Base-by-base conservation (phyloP, 2,888 invertebrate species). In the Adelphocoris suturalis region DNA sequence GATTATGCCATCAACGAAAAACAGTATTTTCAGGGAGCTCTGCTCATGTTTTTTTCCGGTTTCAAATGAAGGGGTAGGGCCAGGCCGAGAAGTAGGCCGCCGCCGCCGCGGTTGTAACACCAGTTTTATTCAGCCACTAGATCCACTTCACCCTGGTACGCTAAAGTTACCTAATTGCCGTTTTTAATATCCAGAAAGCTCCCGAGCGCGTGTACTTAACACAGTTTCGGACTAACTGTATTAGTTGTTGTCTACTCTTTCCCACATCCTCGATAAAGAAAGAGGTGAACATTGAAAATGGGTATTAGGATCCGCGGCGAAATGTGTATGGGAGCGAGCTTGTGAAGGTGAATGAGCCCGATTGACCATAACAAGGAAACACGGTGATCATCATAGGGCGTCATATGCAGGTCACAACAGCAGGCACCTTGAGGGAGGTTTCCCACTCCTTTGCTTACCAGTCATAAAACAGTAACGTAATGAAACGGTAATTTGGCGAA, bases 151-250 rank as follows among this genome's bases (percentile, higher is more conserved):
- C 23, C 68, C 68, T 12, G 37, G 23, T 68, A 68, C 68, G 19
- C 19, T 27, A 19, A 78, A 78, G 78, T 78, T 78, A 78, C 46
- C 47, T 78, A 78, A 78, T 78, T 78, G 78, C 46, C 19, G 78
- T 78, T 37, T 75, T 46, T 78, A 78, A 78, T 78, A 78, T 28
- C 47, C 46, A 37, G 78, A 78, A 19, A 16, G 16, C 78, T 78
- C 78, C 78, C 47, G 76, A 46, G 78, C 78, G 46, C 78, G 78
- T 46, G 19, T 78, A 78, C 28, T 78, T 78, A 78, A 78, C 78
- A 78, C 78, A 47, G 78, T 78, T 78, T 47, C 78, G 68, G 23
- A 23, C 68, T 68, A 68, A 68, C 68, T 68, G 68, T 68, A 68
- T 68, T 68, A 68, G 68, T 23, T 23, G 68, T 68, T 68, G 68